These are phyloP conservation scores for Pogonus chalceus DNA, from an alignment of 1,140 invertebrate genomes.

Conservation along the genomic window DNA sequence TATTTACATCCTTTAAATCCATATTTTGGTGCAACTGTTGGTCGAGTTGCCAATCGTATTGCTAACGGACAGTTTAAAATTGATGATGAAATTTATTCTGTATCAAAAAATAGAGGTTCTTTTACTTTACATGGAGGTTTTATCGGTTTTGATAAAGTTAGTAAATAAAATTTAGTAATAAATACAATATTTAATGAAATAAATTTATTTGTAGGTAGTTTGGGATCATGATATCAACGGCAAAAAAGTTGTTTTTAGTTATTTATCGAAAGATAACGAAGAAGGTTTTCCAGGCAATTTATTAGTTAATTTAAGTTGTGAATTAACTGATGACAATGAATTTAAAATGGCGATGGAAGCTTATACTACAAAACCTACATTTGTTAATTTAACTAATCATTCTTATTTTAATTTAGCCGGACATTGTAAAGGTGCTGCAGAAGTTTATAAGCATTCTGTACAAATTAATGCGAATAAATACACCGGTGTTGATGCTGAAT, in stretches of 20 bases:
- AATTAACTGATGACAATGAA: conserved; percentile 59
- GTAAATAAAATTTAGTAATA: background rate
- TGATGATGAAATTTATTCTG: conserved; percentile 53
- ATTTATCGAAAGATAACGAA: conserved; percentile 67
- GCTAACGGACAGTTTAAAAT: conserved; percentile 56
- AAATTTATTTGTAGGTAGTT: conserved; percentile 27
- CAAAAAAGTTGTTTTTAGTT: conserved; percentile 50
- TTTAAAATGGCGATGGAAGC: conserved; percentile 64
- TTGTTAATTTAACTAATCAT: conserved; percentile 88
- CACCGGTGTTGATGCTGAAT: conserved; percentile 59
- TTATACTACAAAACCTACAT: conserved; percentile 63
- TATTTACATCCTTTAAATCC: conserved; percentile 52
- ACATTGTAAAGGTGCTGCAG: conserved; percentile 45
- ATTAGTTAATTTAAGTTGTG: conserved; percentile 55
- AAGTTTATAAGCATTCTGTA: conserved; percentile 64
- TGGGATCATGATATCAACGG: conserved; percentile 41
- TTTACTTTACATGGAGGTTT: conserved; percentile 81
- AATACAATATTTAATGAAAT: conserved; percentile 12
- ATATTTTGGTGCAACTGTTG: conserved; percentile 82
- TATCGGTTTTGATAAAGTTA: conserved; percentile 76
- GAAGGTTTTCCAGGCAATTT: conserved; percentile 81
- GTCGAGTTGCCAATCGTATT: conserved; percentile 82
- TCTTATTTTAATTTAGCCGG: conserved; percentile 90
- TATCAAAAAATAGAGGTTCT: conserved; percentile 61
- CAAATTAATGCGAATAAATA: conserved; percentile 65